Evolutionary conservation across 2,888 invertebrate species (phyloP), one percentile per base, ranked within the genome.

Genomic region (Drosophila histrio): DNA sequence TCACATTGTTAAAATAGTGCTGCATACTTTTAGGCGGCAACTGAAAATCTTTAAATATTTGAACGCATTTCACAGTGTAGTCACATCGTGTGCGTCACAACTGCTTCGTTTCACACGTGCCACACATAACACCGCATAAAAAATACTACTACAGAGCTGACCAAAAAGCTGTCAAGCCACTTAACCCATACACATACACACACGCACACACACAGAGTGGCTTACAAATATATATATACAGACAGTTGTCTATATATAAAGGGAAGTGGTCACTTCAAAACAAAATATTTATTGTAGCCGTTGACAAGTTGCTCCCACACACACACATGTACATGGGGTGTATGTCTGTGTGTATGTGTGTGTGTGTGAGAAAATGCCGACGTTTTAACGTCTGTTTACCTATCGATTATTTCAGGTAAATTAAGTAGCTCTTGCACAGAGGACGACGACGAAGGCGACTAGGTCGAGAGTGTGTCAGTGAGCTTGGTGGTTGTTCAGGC

Each of bases 361-460:
- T 30, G 63, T 61, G 68, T 80, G 74, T 80, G 79, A 68, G 87
- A 85, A 86, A 88, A 79, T 87, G 68, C 74, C 80, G 72, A 77
- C 83, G 78, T 78, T 88, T 88, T 85, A 88, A 79, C 88, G 88
- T 87, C 77, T 88, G 88, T 88, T 88, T 88, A 85, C 85, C 81
- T 74, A 88, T 89, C 89, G 88, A 88, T 88, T 88, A 89, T 88
- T 88, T 88, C 89, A 88, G 89, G 89, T 88, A 88, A 88, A 88
- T 88, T 88, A 88, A 89, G 89, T 88, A 89, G 89, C 89, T 85
- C 65, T 70, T 62, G 71, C 72, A 50, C 69, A 73, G 60, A 47
- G 24, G 26, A 41, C 26, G 24, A 43, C 58, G 24, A 41, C 57
- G 63, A 56, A 46, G 63, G 50, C 50, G 59, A 60, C 56, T 43